These are phyloP conservation scores for Alloplasta piceator DNA, from an alignment of 2,888 invertebrate genomes.

Conservation along the genomic window DNA sequence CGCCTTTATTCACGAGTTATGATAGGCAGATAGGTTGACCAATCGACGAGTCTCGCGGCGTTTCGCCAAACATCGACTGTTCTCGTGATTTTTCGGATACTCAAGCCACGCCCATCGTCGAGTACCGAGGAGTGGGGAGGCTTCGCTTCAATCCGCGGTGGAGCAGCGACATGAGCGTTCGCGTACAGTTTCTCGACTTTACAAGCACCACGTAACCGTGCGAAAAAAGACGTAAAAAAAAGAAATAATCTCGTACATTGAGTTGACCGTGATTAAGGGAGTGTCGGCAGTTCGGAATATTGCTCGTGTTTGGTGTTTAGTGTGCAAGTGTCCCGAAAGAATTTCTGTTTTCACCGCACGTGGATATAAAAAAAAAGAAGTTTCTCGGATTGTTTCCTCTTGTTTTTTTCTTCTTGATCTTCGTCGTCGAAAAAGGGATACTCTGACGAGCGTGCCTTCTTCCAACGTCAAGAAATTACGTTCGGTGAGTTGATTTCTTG, in stretches of 20 bases:
- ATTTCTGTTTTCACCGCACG: conserved; percentile 45
- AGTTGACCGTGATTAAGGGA: conserved; percentile 49
- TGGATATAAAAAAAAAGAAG: conserved; percentile 31
- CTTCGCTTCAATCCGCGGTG: conserved; percentile 73
- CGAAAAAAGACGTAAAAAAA: conserved; percentile 6
- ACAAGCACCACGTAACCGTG: conserved; percentile 60
- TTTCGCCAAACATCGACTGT: conserved; percentile 53
- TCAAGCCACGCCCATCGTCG: conserved; percentile 76
- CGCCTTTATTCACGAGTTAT: not conserved
- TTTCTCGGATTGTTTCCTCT: conserved; percentile 36
- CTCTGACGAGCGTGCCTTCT: conserved; percentile 44
- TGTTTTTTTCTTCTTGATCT: not conserved
- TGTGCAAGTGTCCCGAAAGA: conserved; percentile 43
- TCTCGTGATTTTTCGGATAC: conserved; percentile 51
- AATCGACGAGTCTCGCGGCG: conserved; percentile 49
- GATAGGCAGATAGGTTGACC: conserved; percentile 4
- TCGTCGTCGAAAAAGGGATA: conserved; percentile 42
- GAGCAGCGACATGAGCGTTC: conserved; percentile 74
- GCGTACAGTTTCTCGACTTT: conserved; percentile 73
- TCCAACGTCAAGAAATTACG: conserved; percentile 24
- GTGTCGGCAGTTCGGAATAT: conserved; percentile 39
- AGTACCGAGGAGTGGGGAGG: conserved; percentile 72
- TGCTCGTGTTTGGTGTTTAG: conserved; percentile 22
- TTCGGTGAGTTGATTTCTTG: conserved; percentile 33
- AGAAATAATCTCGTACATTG: conserved; percentile 15